A percentile compares a stretch with the other conserved stretches of the same genome.
Evolutionary conservation across 2,797 vertebrate genomes (phyloP).

Genomic region (Myiotriccus ornatus): DNA sequence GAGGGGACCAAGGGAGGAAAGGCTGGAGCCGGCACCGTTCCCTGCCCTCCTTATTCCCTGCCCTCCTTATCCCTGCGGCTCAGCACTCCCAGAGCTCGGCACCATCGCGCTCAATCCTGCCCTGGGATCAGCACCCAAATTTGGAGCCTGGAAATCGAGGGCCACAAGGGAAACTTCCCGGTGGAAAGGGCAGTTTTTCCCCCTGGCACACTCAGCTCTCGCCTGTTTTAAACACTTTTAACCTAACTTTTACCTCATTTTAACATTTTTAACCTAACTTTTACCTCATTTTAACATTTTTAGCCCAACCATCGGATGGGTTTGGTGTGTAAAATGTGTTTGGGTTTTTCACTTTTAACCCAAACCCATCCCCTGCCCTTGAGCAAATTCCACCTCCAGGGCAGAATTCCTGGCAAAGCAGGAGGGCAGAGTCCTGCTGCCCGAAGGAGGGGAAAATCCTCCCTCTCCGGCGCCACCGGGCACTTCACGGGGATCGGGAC

Average conservation of each 20-base stretch:
- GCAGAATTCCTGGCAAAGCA: rapidly evolving
- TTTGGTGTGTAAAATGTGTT: rapidly evolving
- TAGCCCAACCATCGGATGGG: too few relatives aligned
- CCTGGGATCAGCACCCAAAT: not conserved
- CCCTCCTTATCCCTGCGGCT: not conserved
- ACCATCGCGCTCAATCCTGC: too few relatives aligned
- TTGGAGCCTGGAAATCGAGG: rapidly evolving
- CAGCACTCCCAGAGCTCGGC: not conserved
- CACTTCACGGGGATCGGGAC: rapidly evolving
- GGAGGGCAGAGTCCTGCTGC: not conserved
- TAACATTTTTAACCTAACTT: not conserved
- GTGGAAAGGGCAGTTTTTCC: not conserved
- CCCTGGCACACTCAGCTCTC: rapidly evolving
- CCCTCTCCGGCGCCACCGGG: not conserved
- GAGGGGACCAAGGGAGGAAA: rapidly evolving
- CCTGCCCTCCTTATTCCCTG: not conserved
- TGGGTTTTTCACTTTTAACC: not conserved
- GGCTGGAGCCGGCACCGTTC: too few relatives aligned
- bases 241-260: too few relatives aligned
- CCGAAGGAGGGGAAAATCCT: not conserved
- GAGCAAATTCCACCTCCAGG: not conserved
- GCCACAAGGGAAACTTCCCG: not conserved
- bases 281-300: too few relatives aligned
- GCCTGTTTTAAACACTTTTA: not conserved
- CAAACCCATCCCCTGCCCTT: not conserved